Conservation (phyloP, 2,113 vertebrate genomes). For the Macrotis lagotis region DNA sequence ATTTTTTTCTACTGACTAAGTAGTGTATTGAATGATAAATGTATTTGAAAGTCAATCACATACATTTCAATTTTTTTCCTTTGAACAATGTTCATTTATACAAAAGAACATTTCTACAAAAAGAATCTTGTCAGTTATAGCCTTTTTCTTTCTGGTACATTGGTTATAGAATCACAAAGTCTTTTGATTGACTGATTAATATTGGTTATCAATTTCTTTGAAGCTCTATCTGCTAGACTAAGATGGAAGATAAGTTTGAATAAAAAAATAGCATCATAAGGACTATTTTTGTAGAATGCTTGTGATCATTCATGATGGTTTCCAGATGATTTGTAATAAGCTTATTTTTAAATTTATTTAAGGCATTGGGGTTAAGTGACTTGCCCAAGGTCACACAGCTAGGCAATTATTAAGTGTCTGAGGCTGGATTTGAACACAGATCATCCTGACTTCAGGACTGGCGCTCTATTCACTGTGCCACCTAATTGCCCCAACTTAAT, state of each 20-base stretch:
- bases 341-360: no score
- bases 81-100: no score
- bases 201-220: not conserved
- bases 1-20: not conserved
- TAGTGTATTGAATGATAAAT: not conserved
- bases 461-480: no score
- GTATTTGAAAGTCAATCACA: no score
- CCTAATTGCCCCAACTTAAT: no score
- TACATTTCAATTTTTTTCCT: no score
- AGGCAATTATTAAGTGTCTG: no score
- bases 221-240: not conserved
- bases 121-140: not conserved
- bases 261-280: not conserved
- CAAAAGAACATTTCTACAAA: not conserved
- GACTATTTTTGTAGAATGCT: no score
- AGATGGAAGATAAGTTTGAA: not conserved
- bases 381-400: no score
- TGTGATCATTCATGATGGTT: not conserved
- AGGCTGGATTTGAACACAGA: no score
- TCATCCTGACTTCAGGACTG: no score
- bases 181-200: not conserved
- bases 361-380: no score
- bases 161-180: not conserved
- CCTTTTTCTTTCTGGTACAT: not conserved
- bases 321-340: not conserved